Conservation (phyloP, 2,797 vertebrate species). For the Mycteria americana region DNA sequence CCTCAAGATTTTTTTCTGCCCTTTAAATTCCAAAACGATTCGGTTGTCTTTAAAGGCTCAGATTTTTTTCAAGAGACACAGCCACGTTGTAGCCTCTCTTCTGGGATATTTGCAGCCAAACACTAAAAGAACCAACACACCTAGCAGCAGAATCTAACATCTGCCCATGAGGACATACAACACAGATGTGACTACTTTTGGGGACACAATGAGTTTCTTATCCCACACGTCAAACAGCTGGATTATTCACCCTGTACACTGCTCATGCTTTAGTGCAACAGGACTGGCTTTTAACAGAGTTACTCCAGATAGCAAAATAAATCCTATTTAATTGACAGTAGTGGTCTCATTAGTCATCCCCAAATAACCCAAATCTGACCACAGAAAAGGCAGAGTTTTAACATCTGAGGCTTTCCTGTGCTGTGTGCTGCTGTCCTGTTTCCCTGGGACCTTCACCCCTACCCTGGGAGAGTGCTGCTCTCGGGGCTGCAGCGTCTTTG, state of each 20-base stretch:
- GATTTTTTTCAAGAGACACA: not conserved
- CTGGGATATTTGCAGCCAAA: not conserved
- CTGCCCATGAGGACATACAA: not conserved
- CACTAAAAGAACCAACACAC: not conserved
- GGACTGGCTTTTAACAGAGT: not conserved
- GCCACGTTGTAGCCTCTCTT: rapidly evolving
- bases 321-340: not conserved
- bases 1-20: not conserved
- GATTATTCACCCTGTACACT: not conserved
- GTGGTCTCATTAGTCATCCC: not conserved
- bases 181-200: not conserved
- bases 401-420: not conserved
- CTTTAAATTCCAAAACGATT: not conserved
- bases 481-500: not conserved
- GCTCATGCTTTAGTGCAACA: not conserved
- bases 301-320: not conserved
- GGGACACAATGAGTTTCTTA: not conserved
- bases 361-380: not conserved
- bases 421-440: not conserved
- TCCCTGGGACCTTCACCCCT: not conserved
- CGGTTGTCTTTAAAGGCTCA: not conserved
- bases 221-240: not conserved
- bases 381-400: not conserved
- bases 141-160: not conserved
- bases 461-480: not conserved